Evolutionary conservation across 64 coral and sea anemone genomes (phyloP).

Genomic region (Montipora cactus): DNA sequence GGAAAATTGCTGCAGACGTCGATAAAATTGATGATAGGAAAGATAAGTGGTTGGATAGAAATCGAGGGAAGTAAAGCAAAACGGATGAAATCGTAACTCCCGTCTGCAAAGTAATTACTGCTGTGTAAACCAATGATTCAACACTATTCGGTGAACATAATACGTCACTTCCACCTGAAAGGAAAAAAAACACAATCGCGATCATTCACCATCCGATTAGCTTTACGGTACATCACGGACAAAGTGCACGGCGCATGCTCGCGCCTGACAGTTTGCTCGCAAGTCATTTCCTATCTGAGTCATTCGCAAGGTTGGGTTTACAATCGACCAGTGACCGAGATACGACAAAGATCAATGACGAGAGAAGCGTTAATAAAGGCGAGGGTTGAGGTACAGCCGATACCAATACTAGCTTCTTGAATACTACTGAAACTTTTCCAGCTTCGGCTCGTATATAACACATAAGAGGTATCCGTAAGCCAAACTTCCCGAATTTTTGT

Average conservation of each 20-base stretch:
- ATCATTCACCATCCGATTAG: background rate
- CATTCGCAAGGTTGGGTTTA: background rate
- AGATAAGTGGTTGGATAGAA: background rate
- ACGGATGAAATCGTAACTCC: background rate
- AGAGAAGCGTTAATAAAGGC: background rate
- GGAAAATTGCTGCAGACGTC: conserved; percentile 17
- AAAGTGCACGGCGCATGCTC: too few relatives aligned
- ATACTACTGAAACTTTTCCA: too few relatives aligned
- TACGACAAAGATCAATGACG: background rate
- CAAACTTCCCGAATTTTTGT: too few relatives aligned
- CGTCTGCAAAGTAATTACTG: background rate
- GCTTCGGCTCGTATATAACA: too few relatives aligned
- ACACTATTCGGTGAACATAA: conserved; percentile 44
- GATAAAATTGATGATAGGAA: background rate
- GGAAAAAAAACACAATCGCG: background rate
- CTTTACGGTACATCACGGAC: too few relatives aligned
- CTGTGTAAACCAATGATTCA: conserved; percentile 8
- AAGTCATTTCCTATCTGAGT: too few relatives aligned
- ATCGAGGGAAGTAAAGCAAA: background rate
- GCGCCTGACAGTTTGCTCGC: too few relatives aligned
- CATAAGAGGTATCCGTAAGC: too few relatives aligned
- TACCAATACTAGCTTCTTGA: too few relatives aligned
- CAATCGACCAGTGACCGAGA: background rate
- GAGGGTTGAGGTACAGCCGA: too few relatives aligned
- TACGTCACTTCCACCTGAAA: conserved; percentile 63